A percentile compares a stretch with the other conserved stretches of the same genome.
These are phyloP conservation scores for Gopherus flavomarginatus DNA, from an alignment of 2,113 vertebrate species.

Conservation along the genomic window DNA sequence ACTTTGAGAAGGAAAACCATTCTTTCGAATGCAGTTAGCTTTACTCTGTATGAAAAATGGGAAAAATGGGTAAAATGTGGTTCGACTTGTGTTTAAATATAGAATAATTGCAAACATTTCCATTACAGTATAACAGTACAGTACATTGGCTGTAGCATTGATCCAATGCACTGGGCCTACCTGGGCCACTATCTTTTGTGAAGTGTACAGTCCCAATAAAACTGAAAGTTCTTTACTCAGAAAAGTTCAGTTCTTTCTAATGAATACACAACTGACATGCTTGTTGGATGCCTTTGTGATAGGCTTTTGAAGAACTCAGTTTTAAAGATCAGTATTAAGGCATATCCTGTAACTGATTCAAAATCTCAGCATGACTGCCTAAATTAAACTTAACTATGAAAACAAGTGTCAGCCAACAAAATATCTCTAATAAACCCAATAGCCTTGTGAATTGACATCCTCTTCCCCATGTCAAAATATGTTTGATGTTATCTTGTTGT, in stretches of 20 bases:
- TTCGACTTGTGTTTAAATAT: not conserved
- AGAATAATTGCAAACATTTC: conserved; percentile 4
- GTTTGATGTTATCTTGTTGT: not conserved
- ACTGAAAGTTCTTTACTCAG: conserved; percentile 19
- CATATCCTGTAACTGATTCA: not conserved
- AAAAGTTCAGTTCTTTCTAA: not conserved
- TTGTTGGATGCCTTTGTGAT: not conserved
- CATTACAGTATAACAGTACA: not conserved
- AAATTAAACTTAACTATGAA: not conserved
- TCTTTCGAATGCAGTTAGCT: not conserved
- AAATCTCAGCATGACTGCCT: not conserved
- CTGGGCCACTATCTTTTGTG: conserved; percentile 33
- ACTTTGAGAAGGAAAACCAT: not conserved
- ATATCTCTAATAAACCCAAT: not conserved
- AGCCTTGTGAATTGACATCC: not conserved
- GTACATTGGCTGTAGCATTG: conserved; percentile 29
- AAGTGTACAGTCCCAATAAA: not conserved
- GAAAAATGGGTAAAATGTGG: not conserved
- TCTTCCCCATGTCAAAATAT: not conserved
- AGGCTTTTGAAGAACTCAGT: not conserved
- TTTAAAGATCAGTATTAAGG: not conserved
- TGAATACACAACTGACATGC: not conserved
- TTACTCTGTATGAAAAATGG: not conserved
- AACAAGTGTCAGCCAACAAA: not conserved
- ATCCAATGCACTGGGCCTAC: conserved; percentile 4